phyloP scores from a whole-genome alignment of 2,888 invertebrate genomes.

The Odiellus spinosus region DNA sequence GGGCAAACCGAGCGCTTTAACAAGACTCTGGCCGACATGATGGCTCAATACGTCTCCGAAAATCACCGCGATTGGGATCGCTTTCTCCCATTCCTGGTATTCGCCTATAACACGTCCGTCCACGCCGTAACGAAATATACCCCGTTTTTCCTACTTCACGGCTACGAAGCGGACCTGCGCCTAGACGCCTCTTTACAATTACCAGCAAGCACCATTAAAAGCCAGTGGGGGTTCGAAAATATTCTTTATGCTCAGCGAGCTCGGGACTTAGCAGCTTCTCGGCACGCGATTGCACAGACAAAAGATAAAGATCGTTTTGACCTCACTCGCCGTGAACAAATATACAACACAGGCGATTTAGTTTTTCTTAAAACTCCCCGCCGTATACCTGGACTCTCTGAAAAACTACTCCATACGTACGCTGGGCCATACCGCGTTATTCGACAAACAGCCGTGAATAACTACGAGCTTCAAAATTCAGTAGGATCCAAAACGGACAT shows the following conservation, averaged over 20 bases:
- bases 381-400: slow-evolving; percentile 1
- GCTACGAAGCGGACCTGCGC: neutral
- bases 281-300: neutral
- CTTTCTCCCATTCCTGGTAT: slow-evolving; percentile 7
- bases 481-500: no score
- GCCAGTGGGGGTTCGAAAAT: neutral
- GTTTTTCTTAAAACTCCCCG: slow-evolving; percentile 5
- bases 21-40: slow-evolving; percentile 17
- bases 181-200: neutral
- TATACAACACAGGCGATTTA: slow-evolving; percentile 1
- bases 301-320: no score
- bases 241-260: no score
- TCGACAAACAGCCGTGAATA: neutral
- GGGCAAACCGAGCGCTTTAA: slow-evolving; percentile 20
- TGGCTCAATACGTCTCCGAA: slow-evolving; percentile 12
- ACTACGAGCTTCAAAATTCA: neutral
- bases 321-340: neutral
- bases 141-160: neutral
- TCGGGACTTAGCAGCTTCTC: neutral
- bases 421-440: slow-evolving; percentile 5
- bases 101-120: slow-evolving; percentile 18
- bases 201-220: no score
- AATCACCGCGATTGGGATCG: slow-evolving; percentile 19
- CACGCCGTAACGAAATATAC: no score
- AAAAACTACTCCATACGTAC: slow-evolving; percentile 4